phyloP scores from a whole-genome alignment of 1,140 invertebrate species.

The Cyphomyrmex costatus region DNA sequence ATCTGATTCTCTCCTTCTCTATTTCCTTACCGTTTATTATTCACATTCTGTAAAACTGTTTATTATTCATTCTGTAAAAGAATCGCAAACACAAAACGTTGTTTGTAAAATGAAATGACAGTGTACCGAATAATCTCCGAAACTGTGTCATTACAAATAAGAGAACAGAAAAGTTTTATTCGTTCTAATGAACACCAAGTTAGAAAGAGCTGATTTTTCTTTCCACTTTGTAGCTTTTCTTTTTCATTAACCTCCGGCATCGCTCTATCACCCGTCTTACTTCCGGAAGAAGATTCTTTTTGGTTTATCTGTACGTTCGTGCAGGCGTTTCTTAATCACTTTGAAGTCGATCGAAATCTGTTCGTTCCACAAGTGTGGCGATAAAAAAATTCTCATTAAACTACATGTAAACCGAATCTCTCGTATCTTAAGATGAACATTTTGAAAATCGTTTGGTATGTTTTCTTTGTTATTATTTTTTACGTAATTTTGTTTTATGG shows the following conservation, averaged over 20 bases:
- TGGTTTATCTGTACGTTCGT: constrained; percentile 7
- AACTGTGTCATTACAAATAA: constrained; percentile 32
- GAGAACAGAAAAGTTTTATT: constrained; percentile 23
- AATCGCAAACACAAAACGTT: neutral
- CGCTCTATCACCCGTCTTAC: constrained; percentile 41
- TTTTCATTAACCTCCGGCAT: constrained; percentile 18
- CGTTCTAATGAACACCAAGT: constrained; percentile 44
- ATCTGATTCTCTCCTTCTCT: neutral
- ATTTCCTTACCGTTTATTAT: neutral
- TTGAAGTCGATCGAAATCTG: constrained; percentile 36
- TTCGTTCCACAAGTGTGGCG: constrained; percentile 19
- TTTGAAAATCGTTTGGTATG: neutral
- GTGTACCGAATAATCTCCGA: neutral
- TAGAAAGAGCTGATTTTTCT: constrained; percentile 52
- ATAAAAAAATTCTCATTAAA: constrained; percentile 54
- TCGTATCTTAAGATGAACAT: neutral
- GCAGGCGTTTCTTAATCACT: constrained; percentile 48
- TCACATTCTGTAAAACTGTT: neutral
- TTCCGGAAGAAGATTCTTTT: constrained; percentile 44
- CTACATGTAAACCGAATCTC: constrained; percentile 10
- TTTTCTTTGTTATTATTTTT: neutral
- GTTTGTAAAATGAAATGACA: neutral
- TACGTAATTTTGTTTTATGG: neutral
- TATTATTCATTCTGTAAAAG: neutral
- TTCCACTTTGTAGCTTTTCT: constrained; percentile 19